These are phyloP conservation scores for Dipodomys stephensi DNA, from an alignment of 2,113 vertebrate species.

Conservation along the genomic window DNA sequence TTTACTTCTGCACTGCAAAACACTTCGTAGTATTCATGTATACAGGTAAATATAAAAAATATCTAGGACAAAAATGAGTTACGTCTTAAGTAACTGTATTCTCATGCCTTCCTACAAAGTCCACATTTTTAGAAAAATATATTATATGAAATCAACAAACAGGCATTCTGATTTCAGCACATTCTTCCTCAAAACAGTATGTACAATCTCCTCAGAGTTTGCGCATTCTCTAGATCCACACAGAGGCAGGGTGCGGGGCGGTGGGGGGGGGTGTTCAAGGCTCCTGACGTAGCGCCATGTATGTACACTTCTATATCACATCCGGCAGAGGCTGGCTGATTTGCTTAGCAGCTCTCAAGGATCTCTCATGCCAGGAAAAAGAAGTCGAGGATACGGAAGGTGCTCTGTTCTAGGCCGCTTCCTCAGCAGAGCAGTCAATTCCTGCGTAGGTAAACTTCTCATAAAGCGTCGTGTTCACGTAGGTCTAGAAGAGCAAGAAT, in stretches of 20 bases:
- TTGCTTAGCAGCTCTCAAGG: background rate
- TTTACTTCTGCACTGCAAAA: conserved; percentile 58
- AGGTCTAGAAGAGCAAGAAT: conserved; percentile 86
- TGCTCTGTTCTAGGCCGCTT: conserved; percentile 87
- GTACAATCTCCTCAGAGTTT: conserved; percentile 75
- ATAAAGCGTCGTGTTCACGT: conserved; percentile 94
- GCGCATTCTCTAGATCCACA: conserved; percentile 68
- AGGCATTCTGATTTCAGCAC: conserved; percentile 68
- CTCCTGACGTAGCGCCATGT: conserved; percentile 70
- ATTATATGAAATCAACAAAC: conserved; percentile 78
- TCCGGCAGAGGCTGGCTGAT: conserved; percentile 57
- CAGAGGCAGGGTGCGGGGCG: background rate
- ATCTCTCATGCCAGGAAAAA: background rate
- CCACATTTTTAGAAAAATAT: conserved; percentile 74
- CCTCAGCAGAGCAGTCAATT: conserved; percentile 94
- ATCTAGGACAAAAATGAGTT: conserved; percentile 68
- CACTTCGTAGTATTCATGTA: conserved; percentile 59
- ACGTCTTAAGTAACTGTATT: conserved; percentile 61
- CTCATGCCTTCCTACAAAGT: conserved; percentile 43
- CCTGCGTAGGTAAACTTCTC: conserved; percentile 95
- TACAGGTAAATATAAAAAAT: conserved; percentile 74
- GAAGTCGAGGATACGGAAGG: background rate
- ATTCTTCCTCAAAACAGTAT: conserved; percentile 79
- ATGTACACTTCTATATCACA: conserved; percentile 72
- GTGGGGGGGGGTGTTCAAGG: background rate